A percentile compares a stretch with the other conserved stretches of the same genome.
These are phyloP conservation scores for Butorides virescens DNA, from an alignment of 2,113 vertebrate species.

Conservation along the genomic window DNA sequence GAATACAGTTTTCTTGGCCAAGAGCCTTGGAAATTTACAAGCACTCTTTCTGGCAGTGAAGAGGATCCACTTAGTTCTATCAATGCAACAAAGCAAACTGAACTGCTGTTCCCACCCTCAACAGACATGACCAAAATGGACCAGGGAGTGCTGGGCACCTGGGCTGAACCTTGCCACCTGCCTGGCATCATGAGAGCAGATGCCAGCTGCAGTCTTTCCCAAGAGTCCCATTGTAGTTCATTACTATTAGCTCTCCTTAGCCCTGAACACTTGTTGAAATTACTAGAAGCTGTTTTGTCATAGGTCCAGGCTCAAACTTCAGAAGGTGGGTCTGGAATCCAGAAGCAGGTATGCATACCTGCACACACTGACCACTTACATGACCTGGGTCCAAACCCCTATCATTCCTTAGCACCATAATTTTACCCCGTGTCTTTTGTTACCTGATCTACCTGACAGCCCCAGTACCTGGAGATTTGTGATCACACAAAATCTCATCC, in stretches of 20 bases:
- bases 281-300: not conserved
- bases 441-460: not conserved
- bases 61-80: not conserved
- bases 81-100: not conserved
- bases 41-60: not conserved
- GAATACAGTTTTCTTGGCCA: not conserved
- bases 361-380: not conserved
- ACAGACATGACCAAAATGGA: not conserved
- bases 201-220: not conserved
- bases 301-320: not conserved
- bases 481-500: not conserved
- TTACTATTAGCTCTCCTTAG: not conserved
- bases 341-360: fast-evolving
- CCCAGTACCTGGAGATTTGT: not conserved
- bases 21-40: not conserved
- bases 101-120: not conserved
- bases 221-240: not conserved
- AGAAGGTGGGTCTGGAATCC: not conserved
- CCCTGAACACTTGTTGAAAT: not conserved
- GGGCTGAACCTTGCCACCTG: not conserved
- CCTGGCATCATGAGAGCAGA: fast-evolving
- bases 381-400: not conserved
- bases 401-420: not conserved
- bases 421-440: not conserved
- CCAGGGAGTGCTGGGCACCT: not conserved